phyloP scores from a whole-genome alignment of 1,140 invertebrate species.

The Yoshiicerus persimilis region DNA sequence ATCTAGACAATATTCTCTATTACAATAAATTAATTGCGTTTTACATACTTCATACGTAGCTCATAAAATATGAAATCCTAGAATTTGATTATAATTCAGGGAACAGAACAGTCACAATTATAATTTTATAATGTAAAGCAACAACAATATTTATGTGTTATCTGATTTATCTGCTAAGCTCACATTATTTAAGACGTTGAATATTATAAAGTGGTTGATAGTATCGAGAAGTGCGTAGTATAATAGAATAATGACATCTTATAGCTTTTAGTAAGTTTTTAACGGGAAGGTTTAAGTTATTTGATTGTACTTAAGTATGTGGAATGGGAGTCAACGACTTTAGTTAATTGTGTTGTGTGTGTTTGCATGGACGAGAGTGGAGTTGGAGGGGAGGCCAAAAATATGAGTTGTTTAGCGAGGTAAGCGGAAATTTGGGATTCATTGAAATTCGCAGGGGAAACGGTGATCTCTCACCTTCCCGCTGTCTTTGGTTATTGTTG shows the following conservation, averaged over 20 bases:
- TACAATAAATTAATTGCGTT: too few relatives aligned
- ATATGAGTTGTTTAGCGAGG: neutral
- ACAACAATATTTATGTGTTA: too few relatives aligned
- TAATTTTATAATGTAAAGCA: too few relatives aligned
- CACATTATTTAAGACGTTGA: too few relatives aligned
- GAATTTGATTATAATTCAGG: neutral
- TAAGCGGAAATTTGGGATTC: neutral
- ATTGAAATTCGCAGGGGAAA: neutral
- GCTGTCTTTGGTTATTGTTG: neutral
- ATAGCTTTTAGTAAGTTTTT: neutral
- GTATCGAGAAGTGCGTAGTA: neutral
- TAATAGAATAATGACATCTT: neutral
- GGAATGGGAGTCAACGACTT: neutral
- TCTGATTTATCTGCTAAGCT: too few relatives aligned
- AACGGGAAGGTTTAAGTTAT: neutral
- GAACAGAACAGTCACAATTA: neutral
- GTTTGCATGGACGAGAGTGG: too few relatives aligned
- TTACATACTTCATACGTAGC: too few relatives aligned
- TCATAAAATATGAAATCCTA: neutral
- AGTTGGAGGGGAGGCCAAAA: neutral
- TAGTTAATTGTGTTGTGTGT: neutral
- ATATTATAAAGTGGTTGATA: too few relatives aligned
- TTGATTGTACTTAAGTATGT: neutral
- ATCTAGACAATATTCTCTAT: neutral
- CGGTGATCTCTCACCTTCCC: slow-evolving; percentile 26